phyloP scores from a whole-genome alignment of 2,888 invertebrate genomes.

The Hirtodrosophila histrioides region DNA sequence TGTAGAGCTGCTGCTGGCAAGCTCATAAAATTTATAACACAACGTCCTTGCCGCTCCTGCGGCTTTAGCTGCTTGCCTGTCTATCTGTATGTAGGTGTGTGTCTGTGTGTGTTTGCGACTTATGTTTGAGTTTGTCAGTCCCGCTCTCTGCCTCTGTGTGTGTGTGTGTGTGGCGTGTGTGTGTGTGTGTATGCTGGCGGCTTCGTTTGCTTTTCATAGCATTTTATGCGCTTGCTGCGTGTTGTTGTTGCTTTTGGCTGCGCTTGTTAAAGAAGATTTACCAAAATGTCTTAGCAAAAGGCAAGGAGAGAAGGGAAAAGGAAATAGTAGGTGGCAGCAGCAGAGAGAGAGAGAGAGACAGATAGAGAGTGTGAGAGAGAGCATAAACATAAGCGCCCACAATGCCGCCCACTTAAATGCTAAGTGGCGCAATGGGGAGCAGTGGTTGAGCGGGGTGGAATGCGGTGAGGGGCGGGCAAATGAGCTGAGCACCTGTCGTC shows the following conservation, averaged over 20 bases:
- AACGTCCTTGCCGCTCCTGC: constrained; percentile 80
- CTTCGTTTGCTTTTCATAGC: constrained; percentile 78
- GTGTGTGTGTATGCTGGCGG: constrained; percentile 47
- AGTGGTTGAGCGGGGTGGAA: not conserved
- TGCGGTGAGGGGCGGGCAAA: not conserved
- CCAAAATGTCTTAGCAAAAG: constrained; percentile 68
- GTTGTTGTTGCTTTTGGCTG: constrained; percentile 52
- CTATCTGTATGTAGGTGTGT: constrained; percentile 19
- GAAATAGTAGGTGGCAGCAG: constrained; percentile 2
- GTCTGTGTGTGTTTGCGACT: constrained; percentile 28
- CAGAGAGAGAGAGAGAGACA: constrained; percentile 3
- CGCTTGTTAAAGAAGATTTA: constrained; percentile 79
- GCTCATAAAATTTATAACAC: constrained; percentile 81
- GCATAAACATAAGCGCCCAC: constrained; percentile 29
- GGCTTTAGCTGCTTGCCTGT: constrained; percentile 56
- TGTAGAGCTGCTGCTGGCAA: constrained; percentile 63
- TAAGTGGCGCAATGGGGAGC: constrained; percentile 69
- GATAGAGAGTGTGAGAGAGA: not conserved
- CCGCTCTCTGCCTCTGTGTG: too few relatives aligned
- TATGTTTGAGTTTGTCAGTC: constrained; percentile 38
- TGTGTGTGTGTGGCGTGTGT: constrained; percentile 6
- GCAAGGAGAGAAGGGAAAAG: constrained; percentile 3
- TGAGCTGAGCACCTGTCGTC: constrained; percentile 48
- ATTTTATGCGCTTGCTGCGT: constrained; percentile 65
- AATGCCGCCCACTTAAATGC: constrained; percentile 78